Conservation (phyloP, 2,113 vertebrate genomes). For the Aspiorhynchus laticeps region DNA sequence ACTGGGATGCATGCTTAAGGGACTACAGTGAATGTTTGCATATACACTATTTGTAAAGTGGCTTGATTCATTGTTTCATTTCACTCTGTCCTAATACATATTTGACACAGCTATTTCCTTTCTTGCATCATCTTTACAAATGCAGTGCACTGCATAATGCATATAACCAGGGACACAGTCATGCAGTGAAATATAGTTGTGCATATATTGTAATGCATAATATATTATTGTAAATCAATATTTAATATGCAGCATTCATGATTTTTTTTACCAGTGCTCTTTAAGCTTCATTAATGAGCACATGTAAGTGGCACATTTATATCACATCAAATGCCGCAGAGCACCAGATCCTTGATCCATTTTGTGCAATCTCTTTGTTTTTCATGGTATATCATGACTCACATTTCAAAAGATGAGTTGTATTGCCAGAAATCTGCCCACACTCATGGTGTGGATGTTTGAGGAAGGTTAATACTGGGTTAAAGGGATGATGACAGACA, state of each 20-base stretch:
- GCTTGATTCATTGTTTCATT: not conserved
- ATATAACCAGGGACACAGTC: not conserved
- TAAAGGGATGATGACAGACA: not conserved
- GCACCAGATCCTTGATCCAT: constrained; percentile 9
- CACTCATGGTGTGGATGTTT: constrained; percentile 3
- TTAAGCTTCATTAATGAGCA: not conserved
- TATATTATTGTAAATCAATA: not conserved
- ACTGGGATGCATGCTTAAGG: not conserved
- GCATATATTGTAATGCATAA: not conserved
- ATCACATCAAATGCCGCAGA: not conserved
- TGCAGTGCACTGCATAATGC: not conserved
- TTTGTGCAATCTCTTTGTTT: constrained; percentile 8
- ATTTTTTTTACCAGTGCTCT: no score
- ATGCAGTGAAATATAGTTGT: not conserved
- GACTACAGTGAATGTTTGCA: not conserved
- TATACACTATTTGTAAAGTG: not conserved
- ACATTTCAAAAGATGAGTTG: constrained; percentile 3
- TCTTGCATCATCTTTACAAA: constrained; percentile 9
- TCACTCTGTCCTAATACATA: not conserved
- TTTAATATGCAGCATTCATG: not conserved
- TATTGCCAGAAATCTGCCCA: constrained; percentile 20
- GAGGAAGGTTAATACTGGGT: constrained; percentile 15
- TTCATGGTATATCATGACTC: constrained; percentile 24
- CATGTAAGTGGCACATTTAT: not conserved
- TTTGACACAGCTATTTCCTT: not conserved